phyloP scores from a whole-genome alignment of 2,888 invertebrate species.

The Ophion obscuratus region DNA sequence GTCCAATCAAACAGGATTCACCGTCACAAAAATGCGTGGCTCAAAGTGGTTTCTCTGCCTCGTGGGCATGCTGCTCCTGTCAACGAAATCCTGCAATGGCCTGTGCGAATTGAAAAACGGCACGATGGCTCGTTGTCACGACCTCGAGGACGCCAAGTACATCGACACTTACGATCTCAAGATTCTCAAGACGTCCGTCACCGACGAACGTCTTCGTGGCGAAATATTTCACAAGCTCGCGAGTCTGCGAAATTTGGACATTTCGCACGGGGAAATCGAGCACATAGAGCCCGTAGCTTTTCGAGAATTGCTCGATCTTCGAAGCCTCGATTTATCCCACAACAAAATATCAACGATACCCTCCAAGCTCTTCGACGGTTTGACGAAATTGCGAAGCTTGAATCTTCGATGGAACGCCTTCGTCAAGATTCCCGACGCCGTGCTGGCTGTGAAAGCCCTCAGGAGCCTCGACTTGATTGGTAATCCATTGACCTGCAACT shows the following conservation, averaged over 20 bases:
- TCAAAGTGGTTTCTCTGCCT: conserved; percentile 69
- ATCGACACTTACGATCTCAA: conserved; percentile 76
- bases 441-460: conserved; percentile 86
- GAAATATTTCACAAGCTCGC: conserved; percentile 84
- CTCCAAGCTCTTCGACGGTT: conserved; percentile 84
- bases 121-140: conserved; percentile 74
- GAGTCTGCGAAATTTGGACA: conserved; percentile 87
- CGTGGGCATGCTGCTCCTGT: conserved; percentile 69
- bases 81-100: conserved; percentile 69
- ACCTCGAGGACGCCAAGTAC: conserved; percentile 76
- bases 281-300: conserved; percentile 86
- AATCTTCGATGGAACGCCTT: conserved; percentile 88
- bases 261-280: conserved; percentile 87
- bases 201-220: conserved; percentile 67
- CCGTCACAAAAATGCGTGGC: conserved; percentile 76
- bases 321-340: conserved; percentile 87
- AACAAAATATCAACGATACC: conserved; percentile 87
- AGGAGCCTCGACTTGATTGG: conserved; percentile 88
- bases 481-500: conserved; percentile 90
- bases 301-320: conserved; percentile 86
- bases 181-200: conserved; percentile 70
- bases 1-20: conserved; percentile 68
- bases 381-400: conserved; percentile 87
- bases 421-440: conserved; percentile 86
- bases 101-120: conserved; percentile 74